These are phyloP conservation scores for Heptranchias perlo DNA, from an alignment of 2,113 vertebrate genomes.

Conservation along the genomic window DNA sequence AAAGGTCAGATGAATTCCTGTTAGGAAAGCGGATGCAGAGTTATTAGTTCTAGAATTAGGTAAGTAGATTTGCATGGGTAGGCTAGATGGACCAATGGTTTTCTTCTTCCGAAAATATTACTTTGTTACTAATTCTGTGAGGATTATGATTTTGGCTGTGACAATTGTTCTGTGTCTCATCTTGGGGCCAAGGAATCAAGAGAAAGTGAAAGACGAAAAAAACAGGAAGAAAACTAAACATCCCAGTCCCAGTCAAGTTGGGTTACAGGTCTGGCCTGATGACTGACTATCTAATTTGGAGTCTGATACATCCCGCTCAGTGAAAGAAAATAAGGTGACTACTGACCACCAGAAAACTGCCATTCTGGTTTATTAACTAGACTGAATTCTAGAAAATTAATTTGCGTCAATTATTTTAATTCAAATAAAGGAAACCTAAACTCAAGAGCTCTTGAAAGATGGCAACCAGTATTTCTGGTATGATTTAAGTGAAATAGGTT, in stretches of 20 bases:
- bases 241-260: too few species aligned
- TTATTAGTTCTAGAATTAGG: too few species aligned
- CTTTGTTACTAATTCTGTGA: background rate
- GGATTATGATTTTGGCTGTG: background rate
- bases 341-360: background rate
- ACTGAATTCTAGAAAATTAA: background rate
- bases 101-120: too few species aligned
- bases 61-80: too few species aligned
- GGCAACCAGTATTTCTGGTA: too few species aligned
- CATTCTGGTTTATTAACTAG: background rate
- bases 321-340: background rate
- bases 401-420: too few species aligned
- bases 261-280: background rate
- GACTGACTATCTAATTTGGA: background rate
- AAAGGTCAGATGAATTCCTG: too few species aligned
- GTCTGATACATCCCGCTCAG: background rate
- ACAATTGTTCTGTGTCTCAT: background rate
- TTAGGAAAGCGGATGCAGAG: too few species aligned
- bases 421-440: too few species aligned
- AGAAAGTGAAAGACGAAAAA: background rate
- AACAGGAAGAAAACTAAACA: background rate
- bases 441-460: too few species aligned
- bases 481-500: background rate
- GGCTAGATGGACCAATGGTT: too few species aligned
- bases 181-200: background rate